Conservation (phyloP, 2,888 invertebrate species). For the Synanthedon myopaeformis region DNA sequence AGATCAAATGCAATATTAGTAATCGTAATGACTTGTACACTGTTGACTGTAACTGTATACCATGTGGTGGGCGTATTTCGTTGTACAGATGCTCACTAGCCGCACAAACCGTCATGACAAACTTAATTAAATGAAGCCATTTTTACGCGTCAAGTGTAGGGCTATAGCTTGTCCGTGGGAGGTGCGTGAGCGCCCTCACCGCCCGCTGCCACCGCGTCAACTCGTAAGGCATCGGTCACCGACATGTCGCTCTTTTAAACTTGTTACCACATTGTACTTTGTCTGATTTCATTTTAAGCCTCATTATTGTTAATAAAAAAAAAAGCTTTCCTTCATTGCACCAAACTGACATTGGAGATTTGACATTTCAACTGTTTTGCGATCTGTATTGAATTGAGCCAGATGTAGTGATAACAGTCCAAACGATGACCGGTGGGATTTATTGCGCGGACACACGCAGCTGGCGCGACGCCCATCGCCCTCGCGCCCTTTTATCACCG, state of each 20-base stretch:
- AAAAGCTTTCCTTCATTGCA: too few species aligned
- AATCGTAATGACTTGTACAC: background rate
- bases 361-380: too few species aligned
- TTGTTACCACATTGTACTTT: background rate
- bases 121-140: conserved; percentile 71
- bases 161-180: conserved; percentile 3
- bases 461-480: conserved; percentile 53
- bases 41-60: conserved; percentile 37
- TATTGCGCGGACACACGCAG: conserved; percentile 54
- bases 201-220: background rate
- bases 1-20: too few species aligned
- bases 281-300: background rate
- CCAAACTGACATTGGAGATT: too few species aligned
- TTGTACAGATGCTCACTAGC: conserved; percentile 50
- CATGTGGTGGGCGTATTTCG: conserved; percentile 45
- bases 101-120: conserved; percentile 45
- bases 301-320: too few species aligned
- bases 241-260: conserved; percentile 14
- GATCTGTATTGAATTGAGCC: too few species aligned
- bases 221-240: conserved; percentile 37
- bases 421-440: conserved; percentile 19
- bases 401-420: too few species aligned
- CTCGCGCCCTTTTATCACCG: conserved; percentile 51
- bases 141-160: conserved; percentile 42
- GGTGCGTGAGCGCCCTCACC: background rate